Conservation (phyloP, 2,113 vertebrate genomes). For the Pollachius pollachius region DNA sequence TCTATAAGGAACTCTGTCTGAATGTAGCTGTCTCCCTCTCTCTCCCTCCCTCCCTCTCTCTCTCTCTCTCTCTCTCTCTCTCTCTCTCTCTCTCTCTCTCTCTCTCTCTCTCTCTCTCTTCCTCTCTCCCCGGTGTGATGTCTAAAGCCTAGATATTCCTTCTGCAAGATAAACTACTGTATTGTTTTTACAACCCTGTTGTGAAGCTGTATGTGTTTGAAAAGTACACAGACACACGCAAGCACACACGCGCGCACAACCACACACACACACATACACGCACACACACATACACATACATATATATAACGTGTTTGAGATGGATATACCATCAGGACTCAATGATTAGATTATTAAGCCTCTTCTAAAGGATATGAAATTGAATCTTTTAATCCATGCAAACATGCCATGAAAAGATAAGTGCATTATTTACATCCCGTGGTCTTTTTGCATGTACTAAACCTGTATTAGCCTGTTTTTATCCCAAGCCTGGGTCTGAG, state of each 20-base stretch:
- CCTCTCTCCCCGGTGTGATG: conserved; percentile 45
- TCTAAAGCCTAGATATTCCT: conserved; percentile 41
- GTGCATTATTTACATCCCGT: conserved; percentile 16
- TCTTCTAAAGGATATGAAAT: conserved; percentile 34
- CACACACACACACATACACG: not conserved
- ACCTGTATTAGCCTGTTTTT: conserved; percentile 54
- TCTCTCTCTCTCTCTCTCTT: conserved; percentile 3
- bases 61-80: too few relatives aligned
- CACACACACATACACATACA: not conserved
- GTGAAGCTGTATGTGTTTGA: conserved; percentile 43
- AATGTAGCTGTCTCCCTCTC: conserved; percentile 14
- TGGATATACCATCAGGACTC: conserved; percentile 18
- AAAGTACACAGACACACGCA: not conserved
- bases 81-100: too few relatives aligned
- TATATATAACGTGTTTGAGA: conserved; percentile 21
- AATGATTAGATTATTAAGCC: conserved; percentile 44
- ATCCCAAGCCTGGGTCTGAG: conserved; percentile 48
- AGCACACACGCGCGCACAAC: not conserved
- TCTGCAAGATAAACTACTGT: conserved; percentile 39
- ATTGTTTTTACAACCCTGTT: conserved; percentile 66
- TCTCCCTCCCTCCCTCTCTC: too few relatives aligned
- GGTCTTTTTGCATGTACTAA: conserved; percentile 63
- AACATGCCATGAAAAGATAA: conserved; percentile 13
- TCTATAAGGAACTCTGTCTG: conserved; percentile 58
- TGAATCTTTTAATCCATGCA: conserved; percentile 31